Base-by-base conservation (phyloP, 2,888 invertebrate genomes). In the Tubulanus polymorphus region DNA sequence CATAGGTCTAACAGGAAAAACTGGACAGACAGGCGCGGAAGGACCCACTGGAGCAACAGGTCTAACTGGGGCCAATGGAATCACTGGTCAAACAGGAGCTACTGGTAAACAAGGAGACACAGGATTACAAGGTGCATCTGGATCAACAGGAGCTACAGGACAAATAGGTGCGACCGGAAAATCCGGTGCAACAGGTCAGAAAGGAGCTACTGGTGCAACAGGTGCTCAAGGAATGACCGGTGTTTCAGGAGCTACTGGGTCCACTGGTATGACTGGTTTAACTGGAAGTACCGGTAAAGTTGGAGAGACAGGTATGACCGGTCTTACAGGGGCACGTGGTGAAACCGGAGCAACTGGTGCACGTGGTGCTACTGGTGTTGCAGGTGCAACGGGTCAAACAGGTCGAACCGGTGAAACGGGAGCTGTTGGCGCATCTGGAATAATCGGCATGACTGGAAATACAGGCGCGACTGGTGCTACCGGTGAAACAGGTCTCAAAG, bases 241-340 rank as follows among this genome's bases (percentile, higher is more conserved):
- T 12, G 15, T 10, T 48, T 8, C 8, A 27, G 51, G 51, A n/a
- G 20, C n/a, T 20, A 8, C 6, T n/a, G 51, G 51, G n/a, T 10
- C n/a, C 12, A 8, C 48, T 45, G 91, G 92, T 1, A 83, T 91
- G 53, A 90, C 90, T 59, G 93, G 93, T 2, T 26, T 37, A 46
- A 30, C 30, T 3, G 78, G 83, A 57, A 60, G 56, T 85, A 89
- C 48, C 52, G 73, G 65, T 27, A 41, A 20, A 25, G 26, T 50
- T 25, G 62, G 62, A 12, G 29, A 53, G 25, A 37, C 28, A 15
- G 57, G 58, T 26, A n/a, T 28, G 32, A 37, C 37, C 2, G 52
- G 58, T 8, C 26, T 23, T n/a, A 58, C 26, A 29, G 60, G 60
- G 15, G 23, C 37, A 6, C 84, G n/a, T n/a, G n/a, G n/a, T n/a